A percentile compares a stretch with the other conserved stretches of the same genome.
These are phyloP conservation scores for Platalea minor DNA, from an alignment of 2,797 vertebrate genomes.

Conservation along the genomic window DNA sequence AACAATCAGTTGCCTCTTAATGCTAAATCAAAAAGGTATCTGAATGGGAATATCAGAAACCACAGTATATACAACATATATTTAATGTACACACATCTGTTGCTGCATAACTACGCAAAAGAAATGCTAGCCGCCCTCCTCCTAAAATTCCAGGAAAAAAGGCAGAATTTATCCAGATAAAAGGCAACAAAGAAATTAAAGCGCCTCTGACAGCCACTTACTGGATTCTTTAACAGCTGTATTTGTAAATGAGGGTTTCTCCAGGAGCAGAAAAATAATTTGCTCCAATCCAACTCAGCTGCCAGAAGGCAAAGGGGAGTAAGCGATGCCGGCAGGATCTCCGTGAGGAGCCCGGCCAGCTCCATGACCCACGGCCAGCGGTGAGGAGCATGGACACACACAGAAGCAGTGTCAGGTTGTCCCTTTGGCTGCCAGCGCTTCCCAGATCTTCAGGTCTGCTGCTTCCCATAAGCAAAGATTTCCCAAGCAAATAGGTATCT, in stretches of 20 bases:
- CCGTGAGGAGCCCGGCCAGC: neutral
- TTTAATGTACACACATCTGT: neutral
- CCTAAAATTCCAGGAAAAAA: neutral
- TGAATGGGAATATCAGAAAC: neutral
- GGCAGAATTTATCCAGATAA: neutral
- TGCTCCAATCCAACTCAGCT: neutral
- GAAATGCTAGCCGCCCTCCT: neutral
- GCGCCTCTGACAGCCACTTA: accelerated
- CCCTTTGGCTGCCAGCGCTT: neutral
- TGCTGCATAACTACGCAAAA: neutral
- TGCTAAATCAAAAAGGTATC: neutral
- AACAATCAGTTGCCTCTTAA: neutral
- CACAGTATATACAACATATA: neutral
- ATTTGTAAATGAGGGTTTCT: neutral
- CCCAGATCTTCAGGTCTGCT: neutral
- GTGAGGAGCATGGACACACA: accelerated
- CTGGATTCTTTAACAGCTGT: neutral
- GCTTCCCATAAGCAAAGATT: neutral
- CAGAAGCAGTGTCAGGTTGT: neutral
- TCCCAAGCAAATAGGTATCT: neutral
- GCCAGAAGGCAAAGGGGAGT: neutral
- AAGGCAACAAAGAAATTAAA: neutral
- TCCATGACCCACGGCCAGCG: neutral
- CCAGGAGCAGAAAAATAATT: neutral
- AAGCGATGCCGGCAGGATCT: accelerated